Evolutionary conservation across 2,113 vertebrate genomes (phyloP), one percentile per base, ranked within the genome.

Genomic region (Serranochromis macrocephalus): DNA sequence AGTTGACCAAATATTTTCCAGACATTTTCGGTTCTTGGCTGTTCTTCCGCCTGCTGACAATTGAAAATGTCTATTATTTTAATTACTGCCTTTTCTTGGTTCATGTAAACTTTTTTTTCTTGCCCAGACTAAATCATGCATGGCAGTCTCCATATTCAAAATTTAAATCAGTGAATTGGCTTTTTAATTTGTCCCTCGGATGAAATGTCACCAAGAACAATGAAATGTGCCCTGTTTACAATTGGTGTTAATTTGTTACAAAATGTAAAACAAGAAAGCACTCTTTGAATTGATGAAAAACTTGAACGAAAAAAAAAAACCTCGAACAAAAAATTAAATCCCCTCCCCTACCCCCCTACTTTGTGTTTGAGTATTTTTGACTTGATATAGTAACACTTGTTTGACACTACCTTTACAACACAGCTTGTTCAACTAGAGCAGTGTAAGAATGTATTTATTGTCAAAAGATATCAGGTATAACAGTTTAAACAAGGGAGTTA

Each of bases 141-240:
- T 94, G 83, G 94, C 89, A 90, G 94, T 96, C 94, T 94, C 94
- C 92, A 89, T 81, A 45, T 45, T 87, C 80, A 80, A 95, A 94
- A 95, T 95, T 94, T 78, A 2, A 55, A 81, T 85, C 42, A 42
- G 91, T 42, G 2, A 96, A 96, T 97, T 96, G 96, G 96, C 94
- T 94, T 42, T 42, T 84, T 16, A 95, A 96, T 97, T 96, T 94
- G 80, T 96, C 92, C 95, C 95, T 4, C n/a, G 31, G 31, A 31
- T 45, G 53, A 47, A 80, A 78, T 88, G 94, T 96, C 96, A 96
- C 94, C 5, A 7, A 89, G 87, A 78, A 81, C 79, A 36, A 88
- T 85, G 51, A 51, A 73, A 87, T 87, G 58, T 86, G 85, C 90
- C 96, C 95, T 16, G 8, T 79, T 78, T 80, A 87, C 19, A 1